A percentile compares a stretch with the other conserved stretches of the same genome.
Conservation (phyloP, 2,113 vertebrate genomes). For the Bos javanicus region DNA sequence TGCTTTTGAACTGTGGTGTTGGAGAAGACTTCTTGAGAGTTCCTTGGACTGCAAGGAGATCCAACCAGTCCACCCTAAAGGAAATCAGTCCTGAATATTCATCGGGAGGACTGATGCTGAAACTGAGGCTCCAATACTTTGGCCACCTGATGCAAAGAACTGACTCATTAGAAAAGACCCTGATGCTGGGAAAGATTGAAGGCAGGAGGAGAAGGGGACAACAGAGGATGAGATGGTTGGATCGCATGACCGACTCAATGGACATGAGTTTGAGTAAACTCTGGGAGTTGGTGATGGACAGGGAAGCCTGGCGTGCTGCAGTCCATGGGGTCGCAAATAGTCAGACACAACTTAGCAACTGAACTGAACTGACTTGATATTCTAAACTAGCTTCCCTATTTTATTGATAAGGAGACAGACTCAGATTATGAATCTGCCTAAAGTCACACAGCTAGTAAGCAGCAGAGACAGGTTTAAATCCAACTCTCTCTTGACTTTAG, state of each 20-base stretch:
- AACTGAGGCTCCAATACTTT: neutral
- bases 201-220: neutral
- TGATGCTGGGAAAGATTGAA: neutral
- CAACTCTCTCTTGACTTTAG: neutral
- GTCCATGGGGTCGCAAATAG: neutral
- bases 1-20: neutral
- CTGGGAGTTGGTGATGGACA: neutral
- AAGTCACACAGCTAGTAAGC: neutral
- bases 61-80: neutral
- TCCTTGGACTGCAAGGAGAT: neutral
- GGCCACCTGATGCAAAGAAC: neutral
- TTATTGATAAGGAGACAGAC: neutral
- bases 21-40: neutral
- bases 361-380: neutral
- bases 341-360: neutral
- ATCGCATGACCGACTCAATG: neutral
- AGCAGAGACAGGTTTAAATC: neutral
- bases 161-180: neutral
- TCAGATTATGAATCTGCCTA: neutral
- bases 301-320: neutral
- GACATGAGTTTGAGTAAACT: neutral
- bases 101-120: neutral
- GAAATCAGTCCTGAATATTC: neutral
- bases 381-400: neutral
- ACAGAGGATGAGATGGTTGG: neutral